A percentile compares a stretch with the other conserved stretches of the same genome.
These are phyloP conservation scores for Spodoptera littoralis DNA, from an alignment of 2,888 invertebrate genomes.

Conservation along the genomic window DNA sequence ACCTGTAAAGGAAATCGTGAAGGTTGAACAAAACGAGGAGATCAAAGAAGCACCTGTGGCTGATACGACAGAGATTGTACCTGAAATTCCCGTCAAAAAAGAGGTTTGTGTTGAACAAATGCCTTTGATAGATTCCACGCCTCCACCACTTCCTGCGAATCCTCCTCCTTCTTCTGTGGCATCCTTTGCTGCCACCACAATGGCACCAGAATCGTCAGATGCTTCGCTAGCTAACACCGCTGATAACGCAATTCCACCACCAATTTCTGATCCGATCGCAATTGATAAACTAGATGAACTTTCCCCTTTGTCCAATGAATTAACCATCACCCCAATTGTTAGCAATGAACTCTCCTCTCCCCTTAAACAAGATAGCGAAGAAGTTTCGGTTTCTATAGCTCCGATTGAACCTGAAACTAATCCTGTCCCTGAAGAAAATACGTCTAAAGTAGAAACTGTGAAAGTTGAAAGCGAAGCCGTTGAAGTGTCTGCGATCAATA, in stretches of 20 bases:
- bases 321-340: conserved; percentile 51
- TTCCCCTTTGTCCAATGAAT: conserved; percentile 51
- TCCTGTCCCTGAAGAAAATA: conserved; percentile 20
- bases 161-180: conserved; percentile 93
- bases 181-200: conserved; percentile 92
- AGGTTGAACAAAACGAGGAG: conserved; percentile 67
- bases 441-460: conserved; percentile 27
- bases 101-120: conserved; percentile 88
- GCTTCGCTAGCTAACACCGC: conserved; percentile 83
- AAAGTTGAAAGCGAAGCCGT: conserved; percentile 23
- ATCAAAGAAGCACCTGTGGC: conserved; percentile 75
- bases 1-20: conserved; percentile 68
- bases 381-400: conserved; percentile 34
- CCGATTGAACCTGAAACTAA: conserved; percentile 24
- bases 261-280: conserved; percentile 66
- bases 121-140: conserved; percentile 91
- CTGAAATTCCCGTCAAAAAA: conserved; percentile 83
- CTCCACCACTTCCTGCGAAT: conserved; percentile 92
- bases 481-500: conserved; percentile 17
- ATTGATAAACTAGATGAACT: conserved; percentile 63
- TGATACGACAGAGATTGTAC: conserved; percentile 76
- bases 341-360: conserved; percentile 59
- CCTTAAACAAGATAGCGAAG: conserved; percentile 57
- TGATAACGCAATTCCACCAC: conserved; percentile 73
- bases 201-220: conserved; percentile 87